Evolutionary conservation across 1,140 invertebrate species (phyloP).

Genomic region (Diorhabda sublineata): DNA sequence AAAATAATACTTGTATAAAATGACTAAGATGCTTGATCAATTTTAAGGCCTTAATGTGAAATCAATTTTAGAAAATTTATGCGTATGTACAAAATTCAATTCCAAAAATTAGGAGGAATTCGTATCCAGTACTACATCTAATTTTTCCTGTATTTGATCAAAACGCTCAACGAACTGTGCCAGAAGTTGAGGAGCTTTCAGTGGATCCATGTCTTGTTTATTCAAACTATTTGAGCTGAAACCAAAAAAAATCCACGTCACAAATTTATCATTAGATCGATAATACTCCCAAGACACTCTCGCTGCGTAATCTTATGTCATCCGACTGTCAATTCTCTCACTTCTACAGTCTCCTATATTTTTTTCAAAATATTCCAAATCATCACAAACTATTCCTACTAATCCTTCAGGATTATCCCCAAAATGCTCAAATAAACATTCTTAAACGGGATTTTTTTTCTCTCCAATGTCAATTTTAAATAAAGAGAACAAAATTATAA

Average conservation of each 20-base stretch:
- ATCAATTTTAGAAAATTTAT: no score
- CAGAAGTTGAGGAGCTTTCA: constrained; percentile 33
- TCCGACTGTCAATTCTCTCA: neutral
- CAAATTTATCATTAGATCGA: neutral
- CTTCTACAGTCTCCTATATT: neutral
- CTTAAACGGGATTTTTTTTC: no score
- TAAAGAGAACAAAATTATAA: no score
- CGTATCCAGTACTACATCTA: constrained; percentile 30
- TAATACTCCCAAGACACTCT: constrained; percentile 4
- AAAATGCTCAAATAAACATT: no score
- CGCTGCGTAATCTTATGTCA: neutral
- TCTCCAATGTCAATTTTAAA: no score
- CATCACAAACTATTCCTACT: no score
- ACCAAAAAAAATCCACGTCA: constrained; percentile 12
- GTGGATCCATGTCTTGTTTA: constrained; percentile 19
- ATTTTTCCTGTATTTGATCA: constrained; percentile 40
- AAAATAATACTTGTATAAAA: no score
- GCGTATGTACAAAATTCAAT: no score
- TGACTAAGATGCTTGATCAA: no score
- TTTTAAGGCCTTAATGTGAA: no score
- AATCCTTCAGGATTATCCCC: no score
- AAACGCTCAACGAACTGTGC: constrained; percentile 39
- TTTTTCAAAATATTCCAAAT: neutral
- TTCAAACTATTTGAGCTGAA: constrained; percentile 13
- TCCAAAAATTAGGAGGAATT: neutral